Evolutionary conservation across 1,140 invertebrate species (phyloP), one percentile per base, ranked within the genome.

Genomic region (Leptinotarsa undecemlineata): DNA sequence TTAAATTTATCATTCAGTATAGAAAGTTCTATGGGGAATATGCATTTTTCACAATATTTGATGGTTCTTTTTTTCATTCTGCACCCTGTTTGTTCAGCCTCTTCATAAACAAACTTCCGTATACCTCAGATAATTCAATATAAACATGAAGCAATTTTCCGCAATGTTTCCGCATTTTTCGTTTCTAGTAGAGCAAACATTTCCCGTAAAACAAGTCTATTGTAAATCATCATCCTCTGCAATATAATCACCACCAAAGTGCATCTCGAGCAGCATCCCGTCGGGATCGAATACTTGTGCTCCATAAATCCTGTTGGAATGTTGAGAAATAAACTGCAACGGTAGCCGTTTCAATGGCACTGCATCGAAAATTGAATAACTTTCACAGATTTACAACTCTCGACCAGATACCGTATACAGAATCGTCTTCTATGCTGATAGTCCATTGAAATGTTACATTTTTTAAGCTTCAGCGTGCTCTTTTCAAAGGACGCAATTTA

Each of bases 221-320:
- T 17, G 15, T 57, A 57, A 57, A 57, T 57, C 51, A 57, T 57
- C 15, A 15, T 57, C 14, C 51, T n/a, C 51, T 57, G 51, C 51
- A 57, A 57, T 57, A 57, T 57, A 57, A 57, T 57, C 51, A 57
- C 51, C 51, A 57, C 51, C 51, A 57, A 57, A 57, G 51, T 57
- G 51, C 51, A n/a, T 57, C 51, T 57, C 51, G 51, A 57, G 51
- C n/a, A 42, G 51, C 51, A 15, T 57, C 51, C 51, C 51, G n/a
- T 57, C 15, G 51, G n/a, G 51, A 57, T 57, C 51, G 51, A 57
- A 57, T 57, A 57, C 51, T 57, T 57, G 51, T 57, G n/a, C 51
- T 57, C 51, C 51, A 57, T 57, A 57, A 57, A 57, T 57, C 51
- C 51, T 19, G 13, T 57, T 17, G 51, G 51, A 57, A 57, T 57